Evolutionary conservation across 2,888 invertebrate species (phyloP).

Genomic region (Mythimna vitellina): DNA sequence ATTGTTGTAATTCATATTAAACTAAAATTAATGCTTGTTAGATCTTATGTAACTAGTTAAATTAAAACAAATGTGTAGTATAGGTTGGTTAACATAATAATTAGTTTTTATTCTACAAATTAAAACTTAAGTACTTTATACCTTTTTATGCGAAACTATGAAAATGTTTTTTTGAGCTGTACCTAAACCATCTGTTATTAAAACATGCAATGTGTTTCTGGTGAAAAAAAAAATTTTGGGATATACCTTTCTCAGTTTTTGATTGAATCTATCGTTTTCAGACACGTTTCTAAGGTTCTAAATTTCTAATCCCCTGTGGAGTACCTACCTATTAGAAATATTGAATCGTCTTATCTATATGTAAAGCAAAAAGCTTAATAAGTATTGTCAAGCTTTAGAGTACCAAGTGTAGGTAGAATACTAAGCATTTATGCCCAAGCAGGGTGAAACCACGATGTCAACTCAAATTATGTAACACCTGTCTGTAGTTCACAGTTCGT

Average conservation of each 20-base stretch:
- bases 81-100: not conserved
- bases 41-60: not conserved
- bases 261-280: no score
- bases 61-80: no score
- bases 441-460: not conserved
- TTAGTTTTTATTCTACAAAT: no score
- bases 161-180: not conserved
- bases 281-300: not conserved
- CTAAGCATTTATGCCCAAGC: not conserved
- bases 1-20: not conserved
- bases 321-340: not conserved
- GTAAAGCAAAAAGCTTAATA: no score
- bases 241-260: no score
- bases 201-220: not conserved
- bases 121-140: no score
- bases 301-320: not conserved
- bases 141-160: not conserved
- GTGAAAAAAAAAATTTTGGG: no score
- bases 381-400: no score
- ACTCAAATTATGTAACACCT: conserved; percentile 35
- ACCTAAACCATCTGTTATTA: no score
- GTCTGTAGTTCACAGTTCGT: conserved; percentile 1
- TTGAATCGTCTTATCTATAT: not conserved
- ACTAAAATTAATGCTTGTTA: not conserved
- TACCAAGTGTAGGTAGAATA: not conserved